A percentile compares a stretch with the other conserved stretches of the same genome.
Conservation (phyloP, 2,888 invertebrate species). For the Automeris io region DNA sequence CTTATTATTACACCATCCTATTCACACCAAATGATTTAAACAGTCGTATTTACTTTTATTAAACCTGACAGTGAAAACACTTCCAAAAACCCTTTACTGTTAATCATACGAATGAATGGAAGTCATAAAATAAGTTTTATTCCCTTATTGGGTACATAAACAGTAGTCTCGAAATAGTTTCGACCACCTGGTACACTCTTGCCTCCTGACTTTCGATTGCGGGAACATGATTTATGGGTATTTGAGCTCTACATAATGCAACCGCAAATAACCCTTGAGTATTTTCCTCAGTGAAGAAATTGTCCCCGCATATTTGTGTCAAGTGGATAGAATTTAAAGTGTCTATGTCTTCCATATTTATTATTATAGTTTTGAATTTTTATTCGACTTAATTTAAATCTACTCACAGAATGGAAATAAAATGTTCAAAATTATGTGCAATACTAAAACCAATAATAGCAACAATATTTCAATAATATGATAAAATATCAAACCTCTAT, state of each 20-base stretch:
- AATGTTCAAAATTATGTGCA: no score
- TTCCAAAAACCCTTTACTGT: slow-evolving; percentile 23
- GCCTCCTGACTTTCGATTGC: slow-evolving; percentile 46
- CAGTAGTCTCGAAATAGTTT: slow-evolving; percentile 59
- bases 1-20: slow-evolving; percentile 9
- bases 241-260: slow-evolving; percentile 52
- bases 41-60: slow-evolving; percentile 3
- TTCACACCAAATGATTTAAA: slow-evolving; percentile 5
- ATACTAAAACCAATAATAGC: no score
- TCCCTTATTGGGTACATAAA: slow-evolving; percentile 58
- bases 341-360: no score
- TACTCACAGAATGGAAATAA: no score
- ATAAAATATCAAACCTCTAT: no score
- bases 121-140: slow-evolving; percentile 64
- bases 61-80: slow-evolving; percentile 3
- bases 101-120: slow-evolving; percentile 60
- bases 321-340: no score
- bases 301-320: slow-evolving; percentile 24
- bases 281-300: slow-evolving; percentile 54
- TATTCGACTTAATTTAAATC: no score
- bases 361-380: no score
- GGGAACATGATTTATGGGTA: slow-evolving; percentile 60
- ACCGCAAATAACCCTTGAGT: slow-evolving; percentile 72
- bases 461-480: no score
- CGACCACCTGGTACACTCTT: slow-evolving; percentile 65